Evolutionary conservation across 2,888 invertebrate genomes (phyloP).

Genomic region (Rhabditoides inermis): DNA sequence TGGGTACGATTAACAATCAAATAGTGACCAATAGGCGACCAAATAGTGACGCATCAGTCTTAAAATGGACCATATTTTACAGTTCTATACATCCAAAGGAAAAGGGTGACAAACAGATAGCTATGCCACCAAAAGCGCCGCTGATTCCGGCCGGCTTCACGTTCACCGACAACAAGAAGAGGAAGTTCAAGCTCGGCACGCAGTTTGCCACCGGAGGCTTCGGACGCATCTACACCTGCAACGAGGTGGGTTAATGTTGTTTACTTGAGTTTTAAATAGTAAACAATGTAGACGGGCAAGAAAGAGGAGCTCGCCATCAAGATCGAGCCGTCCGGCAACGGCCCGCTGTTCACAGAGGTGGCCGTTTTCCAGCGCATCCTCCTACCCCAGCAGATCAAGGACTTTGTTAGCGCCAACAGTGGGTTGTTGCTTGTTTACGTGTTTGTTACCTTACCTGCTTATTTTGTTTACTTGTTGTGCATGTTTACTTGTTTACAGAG

Average conservation of each 20-base stretch:
- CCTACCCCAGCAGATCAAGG: constrained; percentile 63
- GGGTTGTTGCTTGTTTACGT: constrained; percentile 2
- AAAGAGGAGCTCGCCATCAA: constrained; percentile 37
- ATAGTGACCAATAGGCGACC: too few species aligned
- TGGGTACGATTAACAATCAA: too few species aligned
- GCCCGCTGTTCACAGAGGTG: constrained; percentile 94
- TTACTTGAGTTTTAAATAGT: too few species aligned
- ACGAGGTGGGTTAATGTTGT: constrained; percentile 33
- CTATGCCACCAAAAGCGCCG: too few species aligned
- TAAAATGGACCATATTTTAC: too few species aligned
- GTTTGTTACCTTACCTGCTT: constrained; percentile 3
- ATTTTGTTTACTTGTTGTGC: background rate
- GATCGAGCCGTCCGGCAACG: constrained; percentile 82
- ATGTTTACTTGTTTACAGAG: constrained; percentile 17
- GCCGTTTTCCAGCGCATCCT: constrained; percentile 84
- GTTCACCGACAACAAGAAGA: constrained; percentile 25
- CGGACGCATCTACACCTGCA: constrained; percentile 47
- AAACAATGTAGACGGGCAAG: constrained; percentile 20
- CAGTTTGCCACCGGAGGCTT: constrained; percentile 51
- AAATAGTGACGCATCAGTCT: too few species aligned
- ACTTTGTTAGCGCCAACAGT: constrained; percentile 28
- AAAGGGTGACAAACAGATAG: too few species aligned
- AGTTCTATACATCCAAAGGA: too few species aligned
- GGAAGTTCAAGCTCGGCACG: constrained; percentile 35
- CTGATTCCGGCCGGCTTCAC: constrained; percentile 21